Percentiles rank a stretch among this genome's conserved stretches.
These are phyloP conservation scores for Aphaenogaster floridana DNA, from an alignment of 1,140 invertebrate genomes.

Conservation along the genomic window DNA sequence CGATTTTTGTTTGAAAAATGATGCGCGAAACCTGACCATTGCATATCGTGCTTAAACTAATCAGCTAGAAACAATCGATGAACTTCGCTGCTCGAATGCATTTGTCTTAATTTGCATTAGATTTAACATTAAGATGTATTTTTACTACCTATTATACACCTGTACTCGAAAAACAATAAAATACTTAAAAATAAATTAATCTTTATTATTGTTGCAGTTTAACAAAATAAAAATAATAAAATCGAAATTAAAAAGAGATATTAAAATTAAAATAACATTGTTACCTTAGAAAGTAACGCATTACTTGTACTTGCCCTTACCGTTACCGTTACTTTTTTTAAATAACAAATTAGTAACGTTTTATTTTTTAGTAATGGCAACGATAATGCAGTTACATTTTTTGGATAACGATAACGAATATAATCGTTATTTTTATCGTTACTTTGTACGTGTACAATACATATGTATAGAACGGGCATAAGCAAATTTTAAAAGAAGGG, in stretches of 20 bases:
- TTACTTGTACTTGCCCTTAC: no score
- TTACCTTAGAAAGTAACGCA: no score
- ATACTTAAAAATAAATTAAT: constrained; percentile 23
- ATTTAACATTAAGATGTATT: not conserved
- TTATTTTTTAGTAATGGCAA: no score
- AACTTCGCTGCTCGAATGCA: constrained; percentile 1
- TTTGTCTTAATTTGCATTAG: not conserved
- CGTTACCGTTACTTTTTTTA: no score
- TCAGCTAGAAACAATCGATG: not conserved
- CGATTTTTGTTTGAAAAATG: constrained; percentile 49
- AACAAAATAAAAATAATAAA: not conserved
- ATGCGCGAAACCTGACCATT: constrained; percentile 12
- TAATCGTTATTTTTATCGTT: no score
- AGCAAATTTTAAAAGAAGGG: no score
- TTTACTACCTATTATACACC: constrained; percentile 41
- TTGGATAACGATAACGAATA: no score
- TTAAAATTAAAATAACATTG: not conserved
- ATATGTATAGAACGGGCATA: no score
- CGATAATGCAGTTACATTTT: no score
- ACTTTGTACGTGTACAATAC: no score
- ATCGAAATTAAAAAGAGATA: not conserved
- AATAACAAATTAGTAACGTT: no score
- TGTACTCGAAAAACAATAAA: constrained; percentile 64
- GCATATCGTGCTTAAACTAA: constrained; percentile 13
- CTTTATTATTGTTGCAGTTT: constrained; percentile 17